phyloP scores from a whole-genome alignment of 2,888 invertebrate species.

The Griposia aprilina region DNA sequence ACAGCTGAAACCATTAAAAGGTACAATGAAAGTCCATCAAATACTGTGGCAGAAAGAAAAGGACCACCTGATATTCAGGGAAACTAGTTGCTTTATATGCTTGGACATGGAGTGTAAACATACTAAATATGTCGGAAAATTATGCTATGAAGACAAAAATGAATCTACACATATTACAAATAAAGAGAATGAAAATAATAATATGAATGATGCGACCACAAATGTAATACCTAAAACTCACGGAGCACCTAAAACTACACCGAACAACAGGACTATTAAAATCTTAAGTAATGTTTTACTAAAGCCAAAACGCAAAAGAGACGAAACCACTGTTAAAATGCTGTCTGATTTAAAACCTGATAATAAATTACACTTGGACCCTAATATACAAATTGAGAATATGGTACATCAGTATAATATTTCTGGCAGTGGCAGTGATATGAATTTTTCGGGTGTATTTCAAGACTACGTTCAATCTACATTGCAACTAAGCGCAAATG shows the following conservation, averaged over 20 bases:
- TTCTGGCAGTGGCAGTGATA: conserved; percentile 4
- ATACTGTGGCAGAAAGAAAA: conserved; percentile 13
- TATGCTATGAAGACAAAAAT: conserved; percentile 5
- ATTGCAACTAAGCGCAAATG: background rate
- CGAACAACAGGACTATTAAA: background rate
- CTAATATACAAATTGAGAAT: conserved; percentile 1
- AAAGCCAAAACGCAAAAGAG: conserved; percentile 5
- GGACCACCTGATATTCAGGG: conserved; percentile 9
- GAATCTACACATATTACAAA: too few relatives aligned
- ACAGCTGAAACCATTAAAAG: conserved; percentile 16
- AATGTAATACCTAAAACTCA: background rate
- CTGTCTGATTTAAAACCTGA: conserved; percentile 15
- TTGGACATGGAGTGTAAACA: conserved; percentile 6
- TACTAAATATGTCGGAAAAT: conserved; percentile 7
- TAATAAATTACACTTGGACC: conserved; percentile 9
- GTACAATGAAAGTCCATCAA: conserved; percentile 22
- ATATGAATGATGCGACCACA: background rate
- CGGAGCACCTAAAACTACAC: background rate
- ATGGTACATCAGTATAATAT: conserved; percentile 9
- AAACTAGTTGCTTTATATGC: conserved; percentile 12
- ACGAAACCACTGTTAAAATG: conserved; percentile 3
- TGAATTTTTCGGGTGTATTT: conserved; percentile 11
- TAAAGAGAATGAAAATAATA: too few relatives aligned
- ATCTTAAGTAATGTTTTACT: conserved; percentile 11
- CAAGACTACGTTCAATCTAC: background rate